phyloP scores from a whole-genome alignment of 2,888 invertebrate genomes.

The Patella depressa region DNA sequence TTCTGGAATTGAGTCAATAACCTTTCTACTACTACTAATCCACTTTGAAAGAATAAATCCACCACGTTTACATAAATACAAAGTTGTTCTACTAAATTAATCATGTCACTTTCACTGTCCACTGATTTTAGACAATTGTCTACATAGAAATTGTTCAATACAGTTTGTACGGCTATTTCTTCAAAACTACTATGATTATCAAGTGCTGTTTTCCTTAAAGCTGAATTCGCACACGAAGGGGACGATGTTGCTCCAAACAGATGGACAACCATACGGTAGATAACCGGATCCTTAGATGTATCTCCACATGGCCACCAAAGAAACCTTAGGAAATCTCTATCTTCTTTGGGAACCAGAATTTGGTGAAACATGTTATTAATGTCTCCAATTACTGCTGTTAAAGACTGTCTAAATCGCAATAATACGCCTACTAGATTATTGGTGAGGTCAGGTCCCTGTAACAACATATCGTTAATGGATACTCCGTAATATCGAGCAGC shows the following conservation, averaged over 20 bases:
- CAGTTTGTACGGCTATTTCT: conserved; percentile 6
- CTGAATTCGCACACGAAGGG: conserved; percentile 23
- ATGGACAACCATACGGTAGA: conserved; percentile 14
- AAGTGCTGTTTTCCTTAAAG: conserved; percentile 11
- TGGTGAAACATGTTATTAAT: conserved; percentile 39
- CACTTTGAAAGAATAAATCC: conserved; percentile 39
- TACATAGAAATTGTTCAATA: conserved; percentile 27
- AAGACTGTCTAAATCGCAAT: conserved; percentile 37
- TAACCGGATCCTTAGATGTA: neutral
- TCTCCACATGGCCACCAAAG: conserved; percentile 33
- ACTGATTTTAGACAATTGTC: conserved; percentile 29
- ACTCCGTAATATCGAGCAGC: no score
- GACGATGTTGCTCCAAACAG: conserved; percentile 20
- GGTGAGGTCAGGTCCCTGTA: conserved; percentile 43
- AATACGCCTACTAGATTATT: conserved; percentile 41
- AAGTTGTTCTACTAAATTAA: neutral
- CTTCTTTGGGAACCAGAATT: conserved; percentile 29
- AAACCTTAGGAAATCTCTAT: conserved; percentile 33
- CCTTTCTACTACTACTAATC: conserved; percentile 31
- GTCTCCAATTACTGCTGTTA: conserved; percentile 37
- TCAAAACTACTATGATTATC: neutral
- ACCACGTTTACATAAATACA: conserved; percentile 9
- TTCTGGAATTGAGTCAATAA: conserved; percentile 35
- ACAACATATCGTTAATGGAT: conserved; percentile 36
- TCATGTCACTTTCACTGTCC: conserved; percentile 1